Conservation (phyloP, 2,797 vertebrate species). For the Esox lucius region DNA sequence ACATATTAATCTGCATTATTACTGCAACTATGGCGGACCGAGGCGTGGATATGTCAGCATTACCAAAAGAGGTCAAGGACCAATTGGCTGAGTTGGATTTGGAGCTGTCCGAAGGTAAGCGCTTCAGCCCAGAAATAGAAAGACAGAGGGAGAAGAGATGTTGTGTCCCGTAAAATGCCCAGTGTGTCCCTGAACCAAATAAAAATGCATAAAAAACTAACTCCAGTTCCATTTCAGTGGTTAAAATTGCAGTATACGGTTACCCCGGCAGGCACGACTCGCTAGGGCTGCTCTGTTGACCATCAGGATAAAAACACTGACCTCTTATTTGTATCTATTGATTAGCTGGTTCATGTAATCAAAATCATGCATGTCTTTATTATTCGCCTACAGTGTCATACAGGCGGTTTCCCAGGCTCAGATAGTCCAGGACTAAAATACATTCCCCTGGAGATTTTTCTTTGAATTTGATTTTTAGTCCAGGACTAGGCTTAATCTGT, state of each 20-base stretch:
- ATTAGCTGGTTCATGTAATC: constrained; percentile 1
- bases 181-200: background rate
- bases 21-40: constrained; percentile 81
- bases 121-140: background rate
- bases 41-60: constrained; percentile 79
- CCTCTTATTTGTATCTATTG: constrained; percentile 45
- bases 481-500: too few relatives aligned
- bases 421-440: too few relatives aligned
- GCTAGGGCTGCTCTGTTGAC: background rate
- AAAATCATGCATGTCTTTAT: background rate
- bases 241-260: constrained; percentile 44
- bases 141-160: background rate
- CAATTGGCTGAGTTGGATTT: constrained; percentile 96
- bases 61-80: constrained; percentile 92
- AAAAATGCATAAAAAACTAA: background rate
- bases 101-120: constrained; percentile 94
- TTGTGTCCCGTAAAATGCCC: background rate
- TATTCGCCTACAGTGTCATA: background rate
- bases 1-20: constrained; percentile 41
- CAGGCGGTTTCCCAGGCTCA: too few relatives aligned
- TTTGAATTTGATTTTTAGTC: too few relatives aligned
- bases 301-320: constrained; percentile 45
- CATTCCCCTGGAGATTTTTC: too few relatives aligned
- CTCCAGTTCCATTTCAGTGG: constrained; percentile 25
- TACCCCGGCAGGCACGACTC: constrained; percentile 32